These are phyloP conservation scores for Cichladusa arquata DNA, from an alignment of 2,113 vertebrate genomes.

Conservation along the genomic window DNA sequence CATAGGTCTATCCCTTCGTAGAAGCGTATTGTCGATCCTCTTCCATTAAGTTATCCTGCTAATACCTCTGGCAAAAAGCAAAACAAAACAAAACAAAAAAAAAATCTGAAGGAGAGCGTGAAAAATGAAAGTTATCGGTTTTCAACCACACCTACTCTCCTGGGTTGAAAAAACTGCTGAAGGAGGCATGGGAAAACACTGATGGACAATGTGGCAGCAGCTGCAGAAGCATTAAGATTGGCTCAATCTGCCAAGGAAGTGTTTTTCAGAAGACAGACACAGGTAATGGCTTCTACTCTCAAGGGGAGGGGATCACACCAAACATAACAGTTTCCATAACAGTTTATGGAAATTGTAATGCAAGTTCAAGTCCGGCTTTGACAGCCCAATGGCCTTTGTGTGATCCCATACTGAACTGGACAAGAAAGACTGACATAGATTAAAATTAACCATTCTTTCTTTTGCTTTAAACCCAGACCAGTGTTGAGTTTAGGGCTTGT, in stretches of 20 bases:
- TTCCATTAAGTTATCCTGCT: neutral
- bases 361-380: neutral
- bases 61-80: neutral
- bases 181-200: neutral
- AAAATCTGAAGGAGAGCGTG: neutral
- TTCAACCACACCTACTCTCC: neutral
- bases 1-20: neutral
- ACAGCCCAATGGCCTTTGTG: neutral
- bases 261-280: neutral
- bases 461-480: neutral
- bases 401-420: neutral
- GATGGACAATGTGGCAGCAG: rapidly evolving
- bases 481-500: neutral
- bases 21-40: neutral
- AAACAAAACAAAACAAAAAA: neutral
- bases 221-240: neutral
- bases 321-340: too few species aligned
- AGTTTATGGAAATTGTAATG: neutral
- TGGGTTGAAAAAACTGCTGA: neutral
- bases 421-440: neutral
- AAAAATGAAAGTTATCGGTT: neutral
- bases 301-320: neutral
- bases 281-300: neutral
- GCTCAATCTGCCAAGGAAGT: neutral
- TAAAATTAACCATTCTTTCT: neutral